These are phyloP conservation scores for Uromys caudimaculatus DNA, from an alignment of 2,797 vertebrate genomes.

Conservation along the genomic window DNA sequence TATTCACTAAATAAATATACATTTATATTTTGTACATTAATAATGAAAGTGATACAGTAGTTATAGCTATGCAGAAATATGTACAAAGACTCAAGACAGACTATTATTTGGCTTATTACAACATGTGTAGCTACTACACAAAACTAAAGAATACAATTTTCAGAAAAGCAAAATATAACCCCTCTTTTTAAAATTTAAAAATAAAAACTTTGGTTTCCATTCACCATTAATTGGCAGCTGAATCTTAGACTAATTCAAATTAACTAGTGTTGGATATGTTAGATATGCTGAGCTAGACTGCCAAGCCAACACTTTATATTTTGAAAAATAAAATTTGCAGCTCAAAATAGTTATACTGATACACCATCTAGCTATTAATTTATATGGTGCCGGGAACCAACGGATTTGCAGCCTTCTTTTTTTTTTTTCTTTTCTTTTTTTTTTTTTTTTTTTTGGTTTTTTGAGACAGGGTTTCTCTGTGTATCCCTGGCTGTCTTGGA, in stretches of 20 bases:
- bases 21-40: conserved; percentile 68
- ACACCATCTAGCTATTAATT: conserved; percentile 66
- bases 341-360: conserved; percentile 66
- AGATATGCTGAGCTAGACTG: conserved; percentile 11
- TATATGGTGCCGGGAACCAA: too few species aligned
- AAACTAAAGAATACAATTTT: conserved; percentile 72
- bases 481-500: too few species aligned
- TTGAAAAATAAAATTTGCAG: conserved; percentile 59
- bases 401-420: too few species aligned
- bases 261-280: conserved; percentile 42
- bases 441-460: too few species aligned
- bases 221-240: conserved; percentile 61
- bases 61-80: conserved; percentile 75
- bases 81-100: conserved; percentile 69
- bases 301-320: neutral
- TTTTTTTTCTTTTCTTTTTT: too few species aligned
- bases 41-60: conserved; percentile 60
- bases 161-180: conserved; percentile 57
- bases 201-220: conserved; percentile 40
- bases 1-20: conserved; percentile 52
- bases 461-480: too few species aligned
- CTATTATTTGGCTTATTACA: conserved; percentile 74
- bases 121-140: conserved; percentile 90
- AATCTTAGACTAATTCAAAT: conserved; percentile 60
- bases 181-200: conserved; percentile 66